Evolutionary conservation across 2,888 invertebrate species (phyloP).

Genomic region (Nemurella pictetii): DNA sequence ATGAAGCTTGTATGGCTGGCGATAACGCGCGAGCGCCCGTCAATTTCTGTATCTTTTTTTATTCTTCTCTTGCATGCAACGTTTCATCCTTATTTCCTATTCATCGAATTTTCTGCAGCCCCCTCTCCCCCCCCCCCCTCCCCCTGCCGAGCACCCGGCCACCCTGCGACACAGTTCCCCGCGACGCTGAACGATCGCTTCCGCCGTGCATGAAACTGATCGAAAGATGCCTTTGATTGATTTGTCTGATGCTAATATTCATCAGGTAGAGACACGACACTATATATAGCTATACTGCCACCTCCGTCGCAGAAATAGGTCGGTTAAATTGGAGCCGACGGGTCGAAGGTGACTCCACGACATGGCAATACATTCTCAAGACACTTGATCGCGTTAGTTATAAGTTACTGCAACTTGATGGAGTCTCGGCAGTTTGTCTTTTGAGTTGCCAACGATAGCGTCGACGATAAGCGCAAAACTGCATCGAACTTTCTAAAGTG

Average conservation of each 20-base stretch:
- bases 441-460: too few species aligned
- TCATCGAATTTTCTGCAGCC: conserved; percentile 11
- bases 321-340: not conserved
- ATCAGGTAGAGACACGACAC: not conserved
- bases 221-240: not conserved
- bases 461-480: too few species aligned
- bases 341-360: not conserved
- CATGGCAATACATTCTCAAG: too few species aligned
- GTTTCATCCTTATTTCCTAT: conserved; percentile 13
- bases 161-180: not conserved
- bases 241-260: not conserved
- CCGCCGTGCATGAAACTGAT: not conserved
- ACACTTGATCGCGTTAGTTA: too few species aligned
- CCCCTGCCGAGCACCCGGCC: conserved; percentile 4
- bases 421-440: too few species aligned
- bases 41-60: not conserved
- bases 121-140: conserved; percentile 20
- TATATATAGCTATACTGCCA: not conserved
- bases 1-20: not conserved
- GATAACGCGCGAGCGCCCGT: not conserved
- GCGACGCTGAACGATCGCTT: not conserved
- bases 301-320: not conserved
- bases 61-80: not conserved
- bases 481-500: too few species aligned
- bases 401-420: too few species aligned